Evolutionary conservation across 1,140 invertebrate genomes (phyloP).

Genomic region (Neodiprion pinetum): DNA sequence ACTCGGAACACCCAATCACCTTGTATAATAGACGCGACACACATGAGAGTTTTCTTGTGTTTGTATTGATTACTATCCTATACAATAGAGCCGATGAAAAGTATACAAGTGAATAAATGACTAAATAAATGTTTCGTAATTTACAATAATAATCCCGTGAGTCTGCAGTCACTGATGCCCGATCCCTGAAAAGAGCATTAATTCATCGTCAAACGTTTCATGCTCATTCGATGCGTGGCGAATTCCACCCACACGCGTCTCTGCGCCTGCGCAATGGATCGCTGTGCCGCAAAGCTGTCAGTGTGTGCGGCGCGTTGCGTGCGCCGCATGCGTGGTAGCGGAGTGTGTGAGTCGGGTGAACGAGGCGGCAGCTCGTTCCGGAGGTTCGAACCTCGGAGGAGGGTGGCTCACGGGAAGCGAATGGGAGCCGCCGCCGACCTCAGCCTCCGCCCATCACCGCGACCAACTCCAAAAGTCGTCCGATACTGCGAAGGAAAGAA

Average conservation of each 20-base stretch:
- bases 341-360: neutral
- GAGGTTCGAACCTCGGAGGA: slow-evolving; percentile 35
- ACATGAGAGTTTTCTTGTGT: slow-evolving; percentile 50
- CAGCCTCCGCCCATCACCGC: slow-evolving; percentile 56
- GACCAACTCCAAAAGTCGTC: too few relatives aligned
- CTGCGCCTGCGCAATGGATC: neutral
- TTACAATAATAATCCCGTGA: slow-evolving; percentile 31
- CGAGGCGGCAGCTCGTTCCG: slow-evolving; percentile 3
- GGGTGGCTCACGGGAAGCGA: slow-evolving; percentile 56
- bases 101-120: slow-evolving; percentile 50
- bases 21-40: slow-evolving; percentile 43
- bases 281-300: neutral
- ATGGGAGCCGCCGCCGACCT: slow-evolving; percentile 51
- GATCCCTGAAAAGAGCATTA: neutral
- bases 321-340: neutral
- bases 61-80: slow-evolving; percentile 47
- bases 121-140: slow-evolving; percentile 53
- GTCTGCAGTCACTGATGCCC: too few relatives aligned
- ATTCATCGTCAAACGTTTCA: neutral
- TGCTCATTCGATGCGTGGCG: neutral
- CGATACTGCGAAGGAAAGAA: slow-evolving; percentile 3
- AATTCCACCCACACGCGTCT: too few relatives aligned
- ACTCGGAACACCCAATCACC: slow-evolving; percentile 9
- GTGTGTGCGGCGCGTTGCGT: neutral
- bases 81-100: slow-evolving; percentile 40